These are phyloP conservation scores for Eupleurogrammus muticus DNA, from an alignment of 2,797 vertebrate species.

Conservation along the genomic window DNA sequence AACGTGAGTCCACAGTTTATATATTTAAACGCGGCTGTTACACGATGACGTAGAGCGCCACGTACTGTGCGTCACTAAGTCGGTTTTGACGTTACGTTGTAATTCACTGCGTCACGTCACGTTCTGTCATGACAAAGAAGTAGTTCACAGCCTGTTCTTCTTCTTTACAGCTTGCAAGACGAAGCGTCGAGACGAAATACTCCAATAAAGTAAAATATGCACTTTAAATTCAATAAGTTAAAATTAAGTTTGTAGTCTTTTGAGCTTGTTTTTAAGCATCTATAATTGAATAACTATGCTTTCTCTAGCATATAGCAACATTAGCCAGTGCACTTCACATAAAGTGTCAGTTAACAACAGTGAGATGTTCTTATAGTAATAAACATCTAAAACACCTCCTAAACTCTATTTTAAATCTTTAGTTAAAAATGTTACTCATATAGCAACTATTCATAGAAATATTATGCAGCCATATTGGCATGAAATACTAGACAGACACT, in stretches of 20 bases:
- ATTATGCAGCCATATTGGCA: too few relatives aligned
- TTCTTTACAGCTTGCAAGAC: neutral
- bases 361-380: neutral
- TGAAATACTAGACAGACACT: too few relatives aligned
- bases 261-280: too few relatives aligned
- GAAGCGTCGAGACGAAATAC: neutral
- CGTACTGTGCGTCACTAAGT: neutral
- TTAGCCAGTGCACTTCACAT: neutral
- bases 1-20: conserved; percentile 30
- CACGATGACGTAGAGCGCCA: neutral
- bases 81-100: neutral
- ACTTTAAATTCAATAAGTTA: neutral
- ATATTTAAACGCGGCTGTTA: neutral
- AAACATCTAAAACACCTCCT: neutral
- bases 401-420: neutral
- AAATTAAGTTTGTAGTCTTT: too few relatives aligned
- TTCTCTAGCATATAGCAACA: conserved; percentile 17
- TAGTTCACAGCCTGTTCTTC: neutral
- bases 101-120: neutral
- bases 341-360: neutral
- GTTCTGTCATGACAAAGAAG: neutral
- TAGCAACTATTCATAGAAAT: too few relatives aligned
- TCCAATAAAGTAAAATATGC: neutral
- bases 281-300: neutral
- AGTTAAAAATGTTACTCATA: too few relatives aligned